Evolutionary conservation across 2,888 invertebrate genomes (phyloP), one percentile per base, ranked within the genome.

Genomic region (Phyllotreta striolata): DNA sequence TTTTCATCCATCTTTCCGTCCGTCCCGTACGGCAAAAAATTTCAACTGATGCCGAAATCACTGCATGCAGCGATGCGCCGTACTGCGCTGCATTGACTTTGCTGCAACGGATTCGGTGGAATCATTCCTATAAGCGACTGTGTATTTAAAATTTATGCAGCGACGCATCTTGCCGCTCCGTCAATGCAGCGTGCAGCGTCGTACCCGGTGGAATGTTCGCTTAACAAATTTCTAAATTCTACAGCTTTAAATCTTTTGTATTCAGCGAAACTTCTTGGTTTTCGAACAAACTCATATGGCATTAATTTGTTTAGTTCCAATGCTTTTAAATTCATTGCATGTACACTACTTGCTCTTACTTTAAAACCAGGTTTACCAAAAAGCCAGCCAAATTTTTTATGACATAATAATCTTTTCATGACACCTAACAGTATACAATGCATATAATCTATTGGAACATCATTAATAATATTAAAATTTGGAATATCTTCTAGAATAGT

Each of bases 181-280:
- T n/a, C n/a, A n/a, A n/a, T n/a, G n/a, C n/a, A n/a, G n/a, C n/a
- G n/a, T n/a, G n/a, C n/a, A n/a, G n/a, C n/a, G n/a, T n/a, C n/a
- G n/a, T n/a, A n/a, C n/a, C n/a, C n/a, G n/a, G n/a, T n/a, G n/a
- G n/a, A n/a, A n/a, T n/a, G n/a, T n/a, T n/a, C n/a, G n/a, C n/a
- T n/a, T n/a, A n/a, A n/a, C n/a, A n/a, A n/a, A n/a, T n/a, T n/a
- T n/a, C n/a, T 66, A 55, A 66, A 66, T 61, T 66, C 66, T 49
- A 62, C 58, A n/a, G 66, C 66, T 55, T 66, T 66, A 41, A 59
- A 66, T 41, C 64, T 47, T 54, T 66, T 66, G 56, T 62, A 64
- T 6, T 66, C 66, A 49, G 49, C 24, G 40, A 64, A 37, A 14
- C 61, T 40, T 38, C 64, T 54, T 9, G 66, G 37, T 41, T 66